A percentile compares a stretch with the other conserved stretches of the same genome.
Conservation (phyloP, 1,140 invertebrate genomes). For the Atta texana region DNA sequence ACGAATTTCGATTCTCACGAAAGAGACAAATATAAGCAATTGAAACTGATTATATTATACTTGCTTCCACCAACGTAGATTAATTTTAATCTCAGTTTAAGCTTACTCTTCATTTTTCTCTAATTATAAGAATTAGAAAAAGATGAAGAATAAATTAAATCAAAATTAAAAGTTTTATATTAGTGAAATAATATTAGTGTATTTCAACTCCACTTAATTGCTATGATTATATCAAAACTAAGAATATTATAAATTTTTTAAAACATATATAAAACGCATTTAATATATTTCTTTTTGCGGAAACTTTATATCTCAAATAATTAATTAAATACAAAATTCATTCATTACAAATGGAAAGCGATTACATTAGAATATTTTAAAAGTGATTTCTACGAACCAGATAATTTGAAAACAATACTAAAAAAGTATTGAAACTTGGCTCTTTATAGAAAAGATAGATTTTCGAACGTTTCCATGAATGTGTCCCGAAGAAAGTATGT, state of each 20-base stretch:
- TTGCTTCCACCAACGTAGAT: too few species aligned
- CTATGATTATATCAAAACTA: neutral
- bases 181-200: neutral
- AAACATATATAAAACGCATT: neutral
- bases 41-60: neutral
- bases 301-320: neutral
- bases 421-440: constrained; percentile 9
- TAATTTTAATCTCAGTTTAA: too few species aligned
- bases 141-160: too few species aligned
- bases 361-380: constrained; percentile 45
- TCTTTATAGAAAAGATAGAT: neutral
- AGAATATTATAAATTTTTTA: neutral
- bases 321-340: constrained; percentile 27
- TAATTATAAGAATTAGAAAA: too few species aligned
- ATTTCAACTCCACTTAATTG: constrained; percentile 9
- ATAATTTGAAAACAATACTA: constrained; percentile 32
- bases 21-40: neutral
- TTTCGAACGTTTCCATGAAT: constrained; percentile 17
- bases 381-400: constrained; percentile 12
- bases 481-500: constrained; percentile 17
- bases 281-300: neutral
- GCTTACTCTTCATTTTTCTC: too few species aligned
- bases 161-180: too few species aligned
- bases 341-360: constrained; percentile 34
- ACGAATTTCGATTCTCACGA: too few species aligned